These are phyloP conservation scores for Cepaea nemoralis DNA, from an alignment of 1,140 invertebrate genomes.

Conservation along the genomic window DNA sequence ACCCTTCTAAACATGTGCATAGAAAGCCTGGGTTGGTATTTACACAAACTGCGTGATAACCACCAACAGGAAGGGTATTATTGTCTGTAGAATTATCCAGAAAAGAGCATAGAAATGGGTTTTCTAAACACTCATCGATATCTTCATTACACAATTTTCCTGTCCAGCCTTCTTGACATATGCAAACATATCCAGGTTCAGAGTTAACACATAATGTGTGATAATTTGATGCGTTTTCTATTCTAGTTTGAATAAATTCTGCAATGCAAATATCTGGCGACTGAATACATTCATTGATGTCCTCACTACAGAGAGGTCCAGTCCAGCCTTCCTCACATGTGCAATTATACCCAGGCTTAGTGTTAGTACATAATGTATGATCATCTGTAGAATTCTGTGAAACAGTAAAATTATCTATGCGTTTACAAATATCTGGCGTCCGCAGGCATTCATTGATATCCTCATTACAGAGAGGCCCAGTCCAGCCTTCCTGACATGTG, in stretches of 20 bases:
- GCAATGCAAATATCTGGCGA: background rate
- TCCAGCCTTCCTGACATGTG: background rate
- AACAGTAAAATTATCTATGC: no score
- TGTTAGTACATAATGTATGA: no score
- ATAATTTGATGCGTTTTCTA: background rate
- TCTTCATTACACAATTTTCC: no score
- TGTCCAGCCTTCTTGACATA: no score
- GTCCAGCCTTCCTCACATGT: slow-evolving; percentile 43
- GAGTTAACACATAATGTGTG: background rate
- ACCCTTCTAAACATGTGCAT: background rate
- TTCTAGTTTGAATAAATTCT: slow-evolving; percentile 60
- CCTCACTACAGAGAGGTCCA: slow-evolving; percentile 46
- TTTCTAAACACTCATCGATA: no score
- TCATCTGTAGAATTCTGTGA: no score
- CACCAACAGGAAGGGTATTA: slow-evolving; percentile 63
- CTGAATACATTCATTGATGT: slow-evolving; percentile 52
- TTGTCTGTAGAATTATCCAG: background rate
- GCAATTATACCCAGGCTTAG: no score
- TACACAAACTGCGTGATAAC: background rate
- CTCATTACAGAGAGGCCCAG: background rate
- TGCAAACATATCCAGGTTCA: slow-evolving; percentile 1
- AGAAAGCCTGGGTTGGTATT: slow-evolving; percentile 2
- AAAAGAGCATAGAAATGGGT: no score
- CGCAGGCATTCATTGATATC: no score
- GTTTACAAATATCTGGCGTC: no score